Evolutionary conservation across 1,140 invertebrate species (phyloP).

Genomic region (Cydia pomonella): DNA sequence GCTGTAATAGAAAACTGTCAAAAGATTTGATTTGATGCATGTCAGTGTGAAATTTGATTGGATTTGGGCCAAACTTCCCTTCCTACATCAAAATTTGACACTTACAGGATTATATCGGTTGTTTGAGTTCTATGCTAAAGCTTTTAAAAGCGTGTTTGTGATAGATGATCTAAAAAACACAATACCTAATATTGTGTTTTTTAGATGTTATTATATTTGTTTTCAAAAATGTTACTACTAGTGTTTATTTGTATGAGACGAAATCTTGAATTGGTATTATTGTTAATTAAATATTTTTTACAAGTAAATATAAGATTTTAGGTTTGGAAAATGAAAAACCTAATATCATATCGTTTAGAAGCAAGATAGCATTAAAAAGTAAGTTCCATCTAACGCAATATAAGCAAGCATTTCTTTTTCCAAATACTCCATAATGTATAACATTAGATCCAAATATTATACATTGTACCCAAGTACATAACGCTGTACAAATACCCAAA

Average conservation of each 20-base stretch:
- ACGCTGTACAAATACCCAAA: neutral
- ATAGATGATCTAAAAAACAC: no score
- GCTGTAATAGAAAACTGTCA: neutral
- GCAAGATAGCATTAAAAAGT: neutral
- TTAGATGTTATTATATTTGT: no score
- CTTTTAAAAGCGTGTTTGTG: neutral
- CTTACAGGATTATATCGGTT: neutral
- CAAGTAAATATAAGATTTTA: no score
- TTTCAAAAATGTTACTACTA: no score
- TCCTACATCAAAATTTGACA: neutral
- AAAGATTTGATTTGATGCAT: conserved; percentile 2
- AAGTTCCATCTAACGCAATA: neutral
- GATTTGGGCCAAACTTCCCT: neutral
- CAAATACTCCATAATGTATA: neutral
- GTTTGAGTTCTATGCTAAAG: neutral
- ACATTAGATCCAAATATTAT: neutral
- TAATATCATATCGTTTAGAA: no score
- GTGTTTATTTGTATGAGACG: no score
- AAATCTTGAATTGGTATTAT: no score
- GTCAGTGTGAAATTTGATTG: conserved; percentile 2
- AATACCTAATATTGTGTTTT: no score
- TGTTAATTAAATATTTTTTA: no score
- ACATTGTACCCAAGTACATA: neutral
- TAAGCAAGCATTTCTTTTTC: neutral
- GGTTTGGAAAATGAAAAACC: no score